Conservation (phyloP, 2,113 vertebrate genomes). For the Dissostichus mawsoni region DNA sequence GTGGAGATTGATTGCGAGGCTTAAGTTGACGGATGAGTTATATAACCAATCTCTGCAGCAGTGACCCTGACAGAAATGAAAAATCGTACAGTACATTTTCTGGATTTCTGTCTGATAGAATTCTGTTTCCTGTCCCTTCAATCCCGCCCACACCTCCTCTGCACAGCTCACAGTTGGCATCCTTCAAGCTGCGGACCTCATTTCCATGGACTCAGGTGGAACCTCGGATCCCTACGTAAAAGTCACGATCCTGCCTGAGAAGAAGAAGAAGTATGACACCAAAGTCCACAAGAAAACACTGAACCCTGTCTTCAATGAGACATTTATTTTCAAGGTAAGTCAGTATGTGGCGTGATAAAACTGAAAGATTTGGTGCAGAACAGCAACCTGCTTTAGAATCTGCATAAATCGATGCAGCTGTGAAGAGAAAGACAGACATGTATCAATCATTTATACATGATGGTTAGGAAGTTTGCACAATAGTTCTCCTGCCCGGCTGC, state of each 20-base stretch:
- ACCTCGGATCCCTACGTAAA: slow-evolving; percentile 97
- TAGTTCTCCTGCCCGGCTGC: not conserved
- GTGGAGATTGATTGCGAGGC: slow-evolving; percentile 37
- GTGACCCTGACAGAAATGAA: slow-evolving; percentile 24
- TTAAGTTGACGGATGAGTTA: slow-evolving; percentile 36
- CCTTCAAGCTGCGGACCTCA: slow-evolving; percentile 95
- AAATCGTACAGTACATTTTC: not conserved
- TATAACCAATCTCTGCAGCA: slow-evolving; percentile 28
- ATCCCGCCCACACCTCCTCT: slow-evolving; percentile 13
- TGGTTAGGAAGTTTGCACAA: not conserved
- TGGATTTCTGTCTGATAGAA: slow-evolving; percentile 15
- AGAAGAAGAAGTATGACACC: slow-evolving; percentile 98
- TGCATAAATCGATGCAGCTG: not conserved
- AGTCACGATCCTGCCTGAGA: slow-evolving; percentile 94
- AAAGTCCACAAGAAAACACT: slow-evolving; percentile 99
- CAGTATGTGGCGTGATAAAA: not conserved
- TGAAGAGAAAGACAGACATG: not conserved
- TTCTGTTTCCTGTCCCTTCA: not conserved
- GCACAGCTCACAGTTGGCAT: slow-evolving; percentile 94
- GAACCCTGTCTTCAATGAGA: slow-evolving; percentile 97
- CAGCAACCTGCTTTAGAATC: not conserved
- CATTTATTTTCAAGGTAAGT: slow-evolving; percentile 95
- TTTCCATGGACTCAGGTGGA: slow-evolving; percentile 96
- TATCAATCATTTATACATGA: not conserved
- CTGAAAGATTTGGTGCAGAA: not conserved